Evolutionary conservation across 2,888 invertebrate species (phyloP), one percentile per base, ranked within the genome.

Genomic region (Panorpa germanica): DNA sequence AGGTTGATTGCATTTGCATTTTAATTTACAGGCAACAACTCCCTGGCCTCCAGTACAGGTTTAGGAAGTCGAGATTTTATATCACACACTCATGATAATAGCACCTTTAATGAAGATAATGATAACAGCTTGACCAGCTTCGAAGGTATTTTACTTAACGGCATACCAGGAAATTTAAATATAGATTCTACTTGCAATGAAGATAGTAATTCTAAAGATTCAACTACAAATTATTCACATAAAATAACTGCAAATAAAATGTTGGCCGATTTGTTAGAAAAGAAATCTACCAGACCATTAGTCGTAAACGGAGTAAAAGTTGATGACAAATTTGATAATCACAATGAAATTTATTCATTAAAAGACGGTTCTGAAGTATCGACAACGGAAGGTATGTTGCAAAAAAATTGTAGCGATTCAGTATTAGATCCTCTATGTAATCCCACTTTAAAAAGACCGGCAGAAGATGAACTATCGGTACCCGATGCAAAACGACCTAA

Each of bases 211-310:
- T 62, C 62, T 29, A 64, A 65, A 46, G 62, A 55, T 33, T 53
- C 55, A 3, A 37, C 33, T 13, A 41, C 34, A 27, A 45, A 46
- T 1, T 45, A 48, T 9, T 50, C 50, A 1, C 36, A 35, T 5
- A 41, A 51, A 2, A 42, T 52, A 3, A 44, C 48, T 25, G 43
- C 49, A 45, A 74, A 75, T 43, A 78, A 80, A 52, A 78, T 83
- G 74, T 57, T 85, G 25, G 82, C 82, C 0, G 83, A 85, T 48
- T 53, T 85, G 29, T 55, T 86, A 4, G 85, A 86, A 47, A 73
- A 80, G 44, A 81, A 80, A 48, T 59, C 62, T 1, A 57, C 59
- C 5, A 43, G 44, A 37, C 63, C 63, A 0, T 63, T 63, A 8
- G 23, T 35, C n/a, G n/a, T n/a, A n/a, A n/a, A n/a, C n/a, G n/a